Evolutionary conservation across 1,140 invertebrate species (phyloP), one percentile per base, ranked within the genome.

Genomic region (Ceratitis capitata): DNA sequence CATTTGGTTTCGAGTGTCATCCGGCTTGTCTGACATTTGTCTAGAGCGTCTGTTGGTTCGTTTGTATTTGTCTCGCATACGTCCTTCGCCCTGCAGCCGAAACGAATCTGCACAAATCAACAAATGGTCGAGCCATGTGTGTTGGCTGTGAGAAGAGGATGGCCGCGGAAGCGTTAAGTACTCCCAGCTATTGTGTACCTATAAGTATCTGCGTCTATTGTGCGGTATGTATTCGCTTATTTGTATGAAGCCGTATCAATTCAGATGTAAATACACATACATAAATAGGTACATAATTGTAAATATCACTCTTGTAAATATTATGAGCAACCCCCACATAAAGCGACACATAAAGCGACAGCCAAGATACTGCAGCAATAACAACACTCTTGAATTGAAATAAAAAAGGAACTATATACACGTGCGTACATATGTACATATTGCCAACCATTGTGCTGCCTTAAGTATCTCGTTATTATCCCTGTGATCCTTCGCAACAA

Each of bases 1-100:
- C 82, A 85, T 83, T 85, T 83, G 85, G 58, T 85, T 74, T 85
- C 83, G 35, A 84, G 82, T 85, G 85, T 85, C 85, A 85, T 69
- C 42, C 47, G 53, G 35, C 9, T 12, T 39, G 39, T 26, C 61
- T 64, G 61, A 16, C 29, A 32, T 39, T 16, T 32, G 32, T 47
- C 82, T 83, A 26, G 47, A 32, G 29, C 16, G 26, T 19, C 12
- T 26, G 45, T 53, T 51, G 35, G 47, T 26, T 32, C 16, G 10
- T 51, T 45, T 49, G 49, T 53, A 26, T 83, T 12, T 51, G 5
- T 53, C 26, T 29, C 32, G n/a, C n/a, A n/a, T n/a, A 83, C 23
- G 26, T 53, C 9, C 47, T 35, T 53, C 78, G 51, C 82, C 82
- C 82, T 83, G n/a, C 82, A 6, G 51, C 19, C 49, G 16, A 49